Evolutionary conservation across 2,113 vertebrate species (phyloP), one percentile per base, ranked within the genome.

Genomic region (Lophura nycthemera): DNA sequence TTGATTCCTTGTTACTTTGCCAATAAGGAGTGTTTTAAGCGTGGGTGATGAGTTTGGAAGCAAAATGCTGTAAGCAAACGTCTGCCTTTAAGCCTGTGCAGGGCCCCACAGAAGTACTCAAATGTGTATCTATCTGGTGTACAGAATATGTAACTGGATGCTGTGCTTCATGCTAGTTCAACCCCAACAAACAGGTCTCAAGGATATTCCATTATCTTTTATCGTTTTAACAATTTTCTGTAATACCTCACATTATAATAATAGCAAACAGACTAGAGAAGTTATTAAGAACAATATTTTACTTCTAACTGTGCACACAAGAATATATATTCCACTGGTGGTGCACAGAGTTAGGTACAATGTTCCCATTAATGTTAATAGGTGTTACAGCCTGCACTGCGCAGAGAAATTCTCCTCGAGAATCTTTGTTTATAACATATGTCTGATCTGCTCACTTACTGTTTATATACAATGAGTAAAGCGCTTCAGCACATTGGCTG

Each of bases 201-300:
- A 56, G 61, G 89, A 82, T 92, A 83, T 91, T 93, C 82, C 89
- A 63, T 76, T 83, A 72, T 48, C 43, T 65, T 94, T 60, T 67
- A 83, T 90, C 1, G 71, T 92, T 95, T 96, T 77, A 94, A 91
- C 89, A 65, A 59, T 77, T 93, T 95, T 92, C 82, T 57, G 64
- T 93, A 93, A 75, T 91, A 82, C 43, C 47, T 84, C 73, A 65
- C 54, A 87, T 92, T 86, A 76, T 89, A 90, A 79, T 89, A 94
- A 71, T 73, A 91, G 72, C 75, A 90, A 95, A 79, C 77, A 95
- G 74, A 61, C 38, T 83, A 90, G 75, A 65, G 42, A 95, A 91
- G 90, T 91, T 95, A 94, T 96, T 95, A 92, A 88, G 88, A 95
- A 86, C 86, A 86, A 6, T 96, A 97, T 95, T 94, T 97, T 97